Conservation (phyloP, 2,797 vertebrate genomes). For the Acrocephalus scirpaceus region DNA sequence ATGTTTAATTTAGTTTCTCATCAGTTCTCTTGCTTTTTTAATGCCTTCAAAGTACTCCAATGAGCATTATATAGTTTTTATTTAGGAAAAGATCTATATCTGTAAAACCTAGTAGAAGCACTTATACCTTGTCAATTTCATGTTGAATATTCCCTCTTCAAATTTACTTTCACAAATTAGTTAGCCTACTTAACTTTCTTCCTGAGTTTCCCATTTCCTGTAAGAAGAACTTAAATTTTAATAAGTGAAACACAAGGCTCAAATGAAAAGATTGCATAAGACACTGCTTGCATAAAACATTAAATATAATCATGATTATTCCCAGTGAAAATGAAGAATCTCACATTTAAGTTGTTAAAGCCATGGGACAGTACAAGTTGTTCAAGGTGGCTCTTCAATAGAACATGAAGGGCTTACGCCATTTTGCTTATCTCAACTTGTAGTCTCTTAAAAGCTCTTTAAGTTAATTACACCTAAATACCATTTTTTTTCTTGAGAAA, state of each 20-base stretch:
- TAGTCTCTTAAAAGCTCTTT: slow-evolving; percentile 46
- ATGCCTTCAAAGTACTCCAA: neutral
- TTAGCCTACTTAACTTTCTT: neutral
- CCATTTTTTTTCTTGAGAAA: neutral
- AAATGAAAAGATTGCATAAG: slow-evolving; percentile 5
- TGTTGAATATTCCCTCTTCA: neutral
- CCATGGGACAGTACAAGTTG: neutral
- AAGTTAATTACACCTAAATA: slow-evolving; percentile 54
- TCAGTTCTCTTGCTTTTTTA: neutral
- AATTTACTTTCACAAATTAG: neutral
- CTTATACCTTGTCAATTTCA: neutral
- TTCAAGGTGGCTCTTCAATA: slow-evolving; percentile 8
- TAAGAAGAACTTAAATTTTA: slow-evolving; percentile 6
- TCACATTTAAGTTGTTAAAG: slow-evolving; percentile 3
- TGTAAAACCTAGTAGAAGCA: neutral
- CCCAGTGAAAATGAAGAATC: neutral
- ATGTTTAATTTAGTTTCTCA: neutral
- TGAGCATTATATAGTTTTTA: neutral
- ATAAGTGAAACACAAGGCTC: neutral
- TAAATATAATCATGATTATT: neutral
- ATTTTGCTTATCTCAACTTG: neutral
- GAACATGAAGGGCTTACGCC: slow-evolving; percentile 29
- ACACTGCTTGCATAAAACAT: neutral
- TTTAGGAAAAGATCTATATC: neutral
- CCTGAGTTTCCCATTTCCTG: neutral